Evolutionary conservation across 2,797 vertebrate species (phyloP), one percentile per base, ranked within the genome.

Genomic region (Cryptoblepharus egeriae): DNA sequence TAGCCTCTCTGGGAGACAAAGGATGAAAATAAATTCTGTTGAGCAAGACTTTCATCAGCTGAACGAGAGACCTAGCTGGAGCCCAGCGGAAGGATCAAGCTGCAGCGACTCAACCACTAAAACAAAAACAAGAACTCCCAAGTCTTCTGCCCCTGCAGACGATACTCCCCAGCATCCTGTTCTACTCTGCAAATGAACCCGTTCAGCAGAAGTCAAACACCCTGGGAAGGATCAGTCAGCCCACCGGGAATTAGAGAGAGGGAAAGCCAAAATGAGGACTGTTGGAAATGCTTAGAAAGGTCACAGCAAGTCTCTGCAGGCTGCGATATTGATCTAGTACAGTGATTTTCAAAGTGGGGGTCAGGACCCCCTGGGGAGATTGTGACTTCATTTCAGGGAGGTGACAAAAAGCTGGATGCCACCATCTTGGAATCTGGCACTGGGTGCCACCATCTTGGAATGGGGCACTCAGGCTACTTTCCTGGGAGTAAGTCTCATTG

Each of bases 11-110:
- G 67, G 72, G 55, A 90, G 37, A 77, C 7, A 55, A 9, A 39
- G 39, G 45, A 82, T 0, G 11, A 85, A 87, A 69, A 15, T 55
- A 71, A 60, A 3, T 85, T 83, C 37, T 61, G 64, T 35, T 63
- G 11, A n/a, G 24, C 67, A 77, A 86, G 72, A 39, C 22, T 83
- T 76, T 69, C 61, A 82, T 84, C 78, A 84, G 39, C 26, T 76
- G 78, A 76, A 65, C 57, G 26, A 49, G 68, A 67, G 86, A 57
- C n/a, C 37, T 84, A 63, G 20, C 60, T 63, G 16, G 80, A 89
- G 65, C 58, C 28, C 42, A 79, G 63, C 2, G 28, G 74, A 73
- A 83, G 32, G 9, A 70, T 26, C 58, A 52, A 84, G 9, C 78
- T 84, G 30, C 58, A 1, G 0, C 9, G 10, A 80, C 49, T 2